Evolutionary conservation across 2,113 vertebrate genomes (phyloP), one percentile per base, ranked within the genome.

Genomic region (Aspiorhynchus laticeps): DNA sequence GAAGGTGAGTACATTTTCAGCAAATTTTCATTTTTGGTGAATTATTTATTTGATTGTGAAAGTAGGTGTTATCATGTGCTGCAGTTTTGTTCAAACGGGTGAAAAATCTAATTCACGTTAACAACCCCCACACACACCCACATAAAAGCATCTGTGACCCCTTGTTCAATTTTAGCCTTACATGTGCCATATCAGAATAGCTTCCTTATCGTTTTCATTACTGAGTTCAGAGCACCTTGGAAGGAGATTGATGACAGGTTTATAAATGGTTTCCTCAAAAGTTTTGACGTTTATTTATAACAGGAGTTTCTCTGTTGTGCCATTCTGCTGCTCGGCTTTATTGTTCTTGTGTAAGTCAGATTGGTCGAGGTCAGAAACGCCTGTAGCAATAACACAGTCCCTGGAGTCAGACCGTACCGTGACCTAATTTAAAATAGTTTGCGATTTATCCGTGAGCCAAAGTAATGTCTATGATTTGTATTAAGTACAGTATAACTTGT

Each of bases 261-360:
- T 89, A 88, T 89, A 80, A 83, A 89, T 86, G 36, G 63, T 46
- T 86, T 86, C 80, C 84, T 83, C 53, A 84, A 80, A 83, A 59
- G 84, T 89, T 88, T 85, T 84, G 86, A 86, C 83, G 33, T 85
- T 86, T 88, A 89, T 89, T 89, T 89, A 89, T 89, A 89, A 83
- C 75, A 19, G 17, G 51, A 84, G 59, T 86, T 88, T 80, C 69
- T 56, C 59, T 38, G 38, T 84, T 71, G 65, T 28, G 48, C 71
- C 14, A 3, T 38, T 36, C 56, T 67, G 19, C 36, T 26, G 74
- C 82, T 69, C 38, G 17, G 43, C 53, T 67, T 84, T 89, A 88
- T 89, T 88, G 88, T 89, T 84, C 81, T 83, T 31, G 41, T 88
- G 86, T 86, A 69, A 88, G 77, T 75, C 56, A 53, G 76, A 85